These are phyloP conservation scores for Eriocheir sinensis DNA, from an alignment of 1,140 invertebrate species.

Conservation along the genomic window DNA sequence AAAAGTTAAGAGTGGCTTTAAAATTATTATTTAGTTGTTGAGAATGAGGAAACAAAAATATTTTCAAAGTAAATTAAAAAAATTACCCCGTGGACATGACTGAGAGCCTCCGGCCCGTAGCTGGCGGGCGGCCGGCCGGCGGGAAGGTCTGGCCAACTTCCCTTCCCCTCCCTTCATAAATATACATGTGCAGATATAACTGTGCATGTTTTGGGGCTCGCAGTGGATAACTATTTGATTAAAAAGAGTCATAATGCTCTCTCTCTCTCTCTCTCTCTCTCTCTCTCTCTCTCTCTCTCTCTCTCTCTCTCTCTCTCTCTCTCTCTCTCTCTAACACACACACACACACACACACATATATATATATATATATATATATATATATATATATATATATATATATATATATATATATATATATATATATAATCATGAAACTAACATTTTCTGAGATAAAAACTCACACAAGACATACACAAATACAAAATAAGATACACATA, in stretches of 20 bases:
- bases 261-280: not conserved
- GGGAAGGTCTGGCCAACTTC: not conserved
- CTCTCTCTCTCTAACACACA: not conserved
- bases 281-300: constrained; percentile 23
- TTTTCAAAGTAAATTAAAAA: not conserved
- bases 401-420: constrained; percentile 60
- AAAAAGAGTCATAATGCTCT: not conserved
- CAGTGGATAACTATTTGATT: no score
- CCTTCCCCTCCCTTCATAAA: not conserved
- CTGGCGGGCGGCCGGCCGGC: not conserved
- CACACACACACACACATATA: not conserved
- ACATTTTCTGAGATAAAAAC: constrained; percentile 9
- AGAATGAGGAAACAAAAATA: no score
- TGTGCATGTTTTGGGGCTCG: not conserved
- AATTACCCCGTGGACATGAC: not conserved
- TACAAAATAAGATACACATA: not conserved
- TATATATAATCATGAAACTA: no score
- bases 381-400: constrained; percentile 60
- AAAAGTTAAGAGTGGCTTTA: no score
- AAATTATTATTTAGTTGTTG: no score
- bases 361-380: constrained; percentile 61
- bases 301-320: not conserved
- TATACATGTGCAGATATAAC: not conserved
- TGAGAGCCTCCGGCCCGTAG: not conserved
- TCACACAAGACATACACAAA: not conserved